These are phyloP conservation scores for Galerucella calmariensis DNA, from an alignment of 2,888 invertebrate genomes.

Conservation along the genomic window DNA sequence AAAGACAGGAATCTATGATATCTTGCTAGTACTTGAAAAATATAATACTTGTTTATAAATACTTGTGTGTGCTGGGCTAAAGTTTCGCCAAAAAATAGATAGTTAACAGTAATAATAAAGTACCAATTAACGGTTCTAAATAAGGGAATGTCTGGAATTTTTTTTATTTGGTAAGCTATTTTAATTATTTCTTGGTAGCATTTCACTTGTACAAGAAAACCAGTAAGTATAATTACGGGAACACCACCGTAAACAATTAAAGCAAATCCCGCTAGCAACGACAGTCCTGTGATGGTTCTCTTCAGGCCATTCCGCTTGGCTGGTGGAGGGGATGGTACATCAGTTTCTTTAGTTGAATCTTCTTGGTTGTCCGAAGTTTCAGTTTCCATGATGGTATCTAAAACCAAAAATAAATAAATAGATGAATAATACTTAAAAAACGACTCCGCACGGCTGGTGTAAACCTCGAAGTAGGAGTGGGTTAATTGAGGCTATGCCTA, in stretches of 20 bases:
- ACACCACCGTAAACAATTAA: constrained; percentile 94
- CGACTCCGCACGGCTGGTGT: too few species aligned
- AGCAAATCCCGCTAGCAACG: constrained; percentile 92
- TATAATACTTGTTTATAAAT: constrained; percentile 57
- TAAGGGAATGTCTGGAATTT: constrained; percentile 89
- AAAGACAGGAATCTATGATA: constrained; percentile 98
- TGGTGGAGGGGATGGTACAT: constrained; percentile 11
- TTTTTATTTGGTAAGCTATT: constrained; percentile 96
- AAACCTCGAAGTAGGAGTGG: too few species aligned
- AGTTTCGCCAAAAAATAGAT: constrained; percentile 98
- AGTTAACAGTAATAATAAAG: constrained; percentile 95
- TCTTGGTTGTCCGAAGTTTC: neutral
- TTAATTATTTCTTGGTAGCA: constrained; percentile 99
- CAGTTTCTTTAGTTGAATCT: constrained; percentile 10
- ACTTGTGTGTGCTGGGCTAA: constrained; percentile 80
- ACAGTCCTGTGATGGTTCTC: constrained; percentile 91
- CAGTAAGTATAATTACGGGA: constrained; percentile 91
- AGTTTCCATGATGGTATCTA: neutral
- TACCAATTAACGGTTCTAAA: constrained; percentile 94
- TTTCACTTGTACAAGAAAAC: constrained; percentile 95
- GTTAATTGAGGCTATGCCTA: too few species aligned
- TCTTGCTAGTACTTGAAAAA: constrained; percentile 86
- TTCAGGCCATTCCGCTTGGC: constrained; percentile 85
- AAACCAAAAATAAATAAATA: neutral
- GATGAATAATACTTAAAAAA: too few species aligned